These are phyloP conservation scores for Cyclina sinensis DNA, from an alignment of 1,140 invertebrate species.

Conservation along the genomic window DNA sequence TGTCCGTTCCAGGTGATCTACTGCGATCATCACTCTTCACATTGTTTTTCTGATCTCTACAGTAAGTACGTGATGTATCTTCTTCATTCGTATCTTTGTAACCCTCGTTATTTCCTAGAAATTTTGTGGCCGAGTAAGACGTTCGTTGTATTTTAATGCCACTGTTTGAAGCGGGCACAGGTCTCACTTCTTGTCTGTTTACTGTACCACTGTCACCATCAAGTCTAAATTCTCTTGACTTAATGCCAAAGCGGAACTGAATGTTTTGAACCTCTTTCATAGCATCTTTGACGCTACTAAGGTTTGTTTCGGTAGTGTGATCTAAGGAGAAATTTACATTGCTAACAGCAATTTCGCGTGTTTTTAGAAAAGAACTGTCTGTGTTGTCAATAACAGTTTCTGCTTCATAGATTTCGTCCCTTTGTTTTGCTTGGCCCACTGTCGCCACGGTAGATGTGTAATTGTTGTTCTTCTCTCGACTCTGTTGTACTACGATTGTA, in stretches of 20 bases:
- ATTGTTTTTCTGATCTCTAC: not conserved
- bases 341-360: not conserved
- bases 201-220: no score
- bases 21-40: not conserved
- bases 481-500: not conserved
- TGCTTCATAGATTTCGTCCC: not conserved
- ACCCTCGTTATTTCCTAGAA: not conserved
- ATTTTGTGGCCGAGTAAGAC: not conserved
- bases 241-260: conserved; percentile 32
- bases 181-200: not conserved
- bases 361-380: not conserved
- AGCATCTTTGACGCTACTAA: not conserved
- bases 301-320: not conserved
- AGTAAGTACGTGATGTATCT: not conserved
- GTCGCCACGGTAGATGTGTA: not conserved
- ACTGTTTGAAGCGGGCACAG: not conserved
- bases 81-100: not conserved
- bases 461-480: not conserved
- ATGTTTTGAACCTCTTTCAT: conserved; percentile 46
- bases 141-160: conserved; percentile 42
- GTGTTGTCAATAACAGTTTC: conserved; percentile 1
- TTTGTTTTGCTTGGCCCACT: not conserved
- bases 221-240: not conserved
- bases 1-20: conserved; percentile 46
- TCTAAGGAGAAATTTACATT: not conserved